Evolutionary conservation across 2,888 invertebrate species (phyloP), one percentile per base, ranked within the genome.

Genomic region (Harpagoxenus sublaevis): DNA sequence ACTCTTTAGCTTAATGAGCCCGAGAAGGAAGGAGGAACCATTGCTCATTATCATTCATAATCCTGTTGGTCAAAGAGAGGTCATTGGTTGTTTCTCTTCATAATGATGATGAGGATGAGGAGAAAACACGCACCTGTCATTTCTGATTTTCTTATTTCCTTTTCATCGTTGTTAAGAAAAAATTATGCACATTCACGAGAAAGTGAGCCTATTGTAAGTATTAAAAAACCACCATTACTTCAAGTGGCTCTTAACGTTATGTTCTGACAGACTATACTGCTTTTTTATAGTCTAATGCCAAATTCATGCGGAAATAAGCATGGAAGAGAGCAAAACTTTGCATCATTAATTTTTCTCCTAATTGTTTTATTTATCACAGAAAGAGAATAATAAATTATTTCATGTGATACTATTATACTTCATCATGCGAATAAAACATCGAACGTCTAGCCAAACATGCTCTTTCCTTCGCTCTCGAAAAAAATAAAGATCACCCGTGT

Each of bases 81-180:
- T 87, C 85, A 68, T 51, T 66, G 12, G 82, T 15, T 55, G 35
- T 3, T 78, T 77, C 48, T 70, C 55, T 57, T 10, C 42, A 42
- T 74, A 70, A 88, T 53, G 85, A 86, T 45, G 84, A 83, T 57
- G 79, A 79, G 63, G 73, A 84, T 39, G 78, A 84, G 65, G 89
- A 89, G 89, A 89, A 85, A 89, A 82, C 60, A 55, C 57, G 70
- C 73, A 60, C 84, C 81, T 60, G 65, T 42, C 74, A 75, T 73
- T 71, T 55, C 23, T 5, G 28, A 79, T 57, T 55, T 57, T 23
- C 68, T 68, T 48, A 62, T 31, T 57, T 23, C 18, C 23, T 18
- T n/a, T 45, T 68, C 42, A 42, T 63, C 70, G 10, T 78, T 55
- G 42, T 68, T 45, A 78, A 78, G n/a, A 31, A 68, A 55, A 4